Percentiles rank a stretch among this genome's conserved stretches.
Evolutionary conservation across 2,888 invertebrate species (phyloP).

Genomic region (Calliphora vomitoria): DNA sequence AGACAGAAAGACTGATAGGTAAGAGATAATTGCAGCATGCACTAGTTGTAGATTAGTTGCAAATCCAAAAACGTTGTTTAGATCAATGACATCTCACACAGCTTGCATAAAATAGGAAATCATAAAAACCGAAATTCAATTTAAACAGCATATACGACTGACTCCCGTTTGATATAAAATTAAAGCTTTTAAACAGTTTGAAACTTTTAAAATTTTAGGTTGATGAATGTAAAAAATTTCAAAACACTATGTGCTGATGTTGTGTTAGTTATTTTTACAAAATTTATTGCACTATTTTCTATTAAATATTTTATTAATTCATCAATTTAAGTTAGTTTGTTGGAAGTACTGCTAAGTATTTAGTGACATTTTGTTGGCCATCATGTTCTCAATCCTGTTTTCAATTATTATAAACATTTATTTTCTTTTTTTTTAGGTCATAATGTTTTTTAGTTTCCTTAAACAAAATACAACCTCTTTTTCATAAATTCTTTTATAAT

Average conservation of each 20-base stretch:
- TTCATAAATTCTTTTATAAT: conserved; percentile 31
- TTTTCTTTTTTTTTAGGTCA: conserved; percentile 61
- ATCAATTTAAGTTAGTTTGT: conserved; percentile 4
- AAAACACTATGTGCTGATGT: conserved; percentile 14
- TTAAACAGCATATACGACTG: neutral
- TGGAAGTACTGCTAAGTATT: conserved; percentile 61
- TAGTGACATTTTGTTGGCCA: conserved; percentile 54
- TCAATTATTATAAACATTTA: neutral
- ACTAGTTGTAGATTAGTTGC: neutral
- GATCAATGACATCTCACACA: neutral
- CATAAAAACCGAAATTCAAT: neutral
- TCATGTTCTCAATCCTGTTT: conserved; percentile 23
- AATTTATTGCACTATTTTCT: conserved; percentile 63
- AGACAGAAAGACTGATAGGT: neutral
- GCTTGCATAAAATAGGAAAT: neutral
- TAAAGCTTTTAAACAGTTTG: conserved; percentile 24
- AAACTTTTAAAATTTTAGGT: conserved; percentile 22
- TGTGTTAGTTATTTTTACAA: conserved; percentile 2
- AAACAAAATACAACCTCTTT: conserved; percentile 22
- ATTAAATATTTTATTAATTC: conserved; percentile 7
- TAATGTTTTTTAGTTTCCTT: conserved; percentile 48
- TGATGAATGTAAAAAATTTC: neutral
- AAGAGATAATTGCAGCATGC: conserved; percentile 1
- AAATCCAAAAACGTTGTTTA: neutral
- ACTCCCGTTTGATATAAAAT: conserved; percentile 8